Conservation (phyloP, 30 jellyfish, hydroid and myxozoan genomes). For the Turritopsis rubra region DNA sequence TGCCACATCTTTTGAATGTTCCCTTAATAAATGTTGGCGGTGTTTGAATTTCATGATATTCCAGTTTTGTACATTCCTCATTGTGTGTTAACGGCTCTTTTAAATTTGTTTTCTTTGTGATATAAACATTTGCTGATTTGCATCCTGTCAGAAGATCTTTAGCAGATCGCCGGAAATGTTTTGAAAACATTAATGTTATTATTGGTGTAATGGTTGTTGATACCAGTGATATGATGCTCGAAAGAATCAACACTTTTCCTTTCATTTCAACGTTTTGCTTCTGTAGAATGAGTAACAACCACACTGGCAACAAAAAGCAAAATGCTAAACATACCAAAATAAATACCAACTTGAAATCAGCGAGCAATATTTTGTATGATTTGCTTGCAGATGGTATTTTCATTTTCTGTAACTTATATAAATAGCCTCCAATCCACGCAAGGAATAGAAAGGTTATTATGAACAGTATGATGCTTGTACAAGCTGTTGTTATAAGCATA, state of each 20-base stretch:
- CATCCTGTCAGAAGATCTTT: conserved; percentile 16
- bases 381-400: conserved; percentile 11
- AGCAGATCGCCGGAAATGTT: conserved; percentile 23
- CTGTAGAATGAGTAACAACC: neutral
- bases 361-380: neutral
- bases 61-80: neutral
- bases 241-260: conserved; percentile 5
- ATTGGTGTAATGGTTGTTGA: conserved; percentile 5
- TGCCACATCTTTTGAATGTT: neutral
- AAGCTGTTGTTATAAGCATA: neutral
- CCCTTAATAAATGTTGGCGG: conserved; percentile 21
- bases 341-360: conserved; percentile 1
- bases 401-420: neutral
- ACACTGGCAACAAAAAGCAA: conserved; percentile 8
- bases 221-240: neutral
- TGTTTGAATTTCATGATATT: neutral
- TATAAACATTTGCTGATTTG: neutral
- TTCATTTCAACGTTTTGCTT: neutral
- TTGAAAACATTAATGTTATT: conserved; percentile 16
- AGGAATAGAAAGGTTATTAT: neutral
- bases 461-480: neutral
- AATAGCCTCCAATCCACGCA: neutral
- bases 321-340: neutral
- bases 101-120: neutral
- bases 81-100: conserved; percentile 19